phyloP scores from a whole-genome alignment of 2,888 invertebrate species.

The Physocephala rufipes region DNA sequence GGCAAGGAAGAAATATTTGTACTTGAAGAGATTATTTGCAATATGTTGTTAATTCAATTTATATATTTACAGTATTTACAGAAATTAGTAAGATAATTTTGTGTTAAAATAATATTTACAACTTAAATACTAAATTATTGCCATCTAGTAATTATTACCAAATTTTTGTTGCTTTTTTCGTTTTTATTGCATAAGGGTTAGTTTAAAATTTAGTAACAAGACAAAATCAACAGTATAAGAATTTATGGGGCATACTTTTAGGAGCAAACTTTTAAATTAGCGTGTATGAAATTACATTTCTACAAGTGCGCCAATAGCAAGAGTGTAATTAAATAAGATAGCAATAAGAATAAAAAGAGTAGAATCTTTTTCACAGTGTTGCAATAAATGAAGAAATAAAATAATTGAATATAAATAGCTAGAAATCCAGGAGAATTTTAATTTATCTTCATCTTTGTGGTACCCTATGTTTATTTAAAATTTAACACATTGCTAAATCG shows the following conservation, averaged over 20 bases:
- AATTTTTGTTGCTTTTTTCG: conserved; percentile 55
- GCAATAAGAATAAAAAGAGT: conserved; percentile 6
- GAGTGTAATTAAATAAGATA: conserved; percentile 13
- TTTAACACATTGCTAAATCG: background rate
- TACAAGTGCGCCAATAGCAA: conserved; percentile 33
- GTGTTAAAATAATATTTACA: conserved; percentile 52
- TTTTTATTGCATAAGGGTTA: conserved; percentile 56
- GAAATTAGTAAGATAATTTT: conserved; percentile 37
- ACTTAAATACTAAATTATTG: conserved; percentile 56
- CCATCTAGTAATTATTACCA: conserved; percentile 48
- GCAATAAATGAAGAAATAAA: conserved; percentile 5
- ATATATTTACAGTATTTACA: conserved; percentile 50
- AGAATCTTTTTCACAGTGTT: conserved; percentile 27
- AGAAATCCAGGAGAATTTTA: background rate
- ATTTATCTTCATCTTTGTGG: background rate
- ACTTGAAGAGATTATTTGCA: conserved; percentile 37
- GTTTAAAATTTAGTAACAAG: conserved; percentile 32
- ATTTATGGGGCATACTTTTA: background rate
- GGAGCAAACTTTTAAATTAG: background rate
- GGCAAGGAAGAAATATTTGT: conserved; percentile 35
- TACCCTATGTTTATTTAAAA: background rate
- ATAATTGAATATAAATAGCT: background rate
- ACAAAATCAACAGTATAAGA: background rate
- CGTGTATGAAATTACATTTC: conserved; percentile 21
- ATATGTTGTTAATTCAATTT: conserved; percentile 20